A percentile compares a stretch with the other conserved stretches of the same genome.
Evolutionary conservation across 2,113 vertebrate species (phyloP).

Genomic region (Saguinus imperator): DNA sequence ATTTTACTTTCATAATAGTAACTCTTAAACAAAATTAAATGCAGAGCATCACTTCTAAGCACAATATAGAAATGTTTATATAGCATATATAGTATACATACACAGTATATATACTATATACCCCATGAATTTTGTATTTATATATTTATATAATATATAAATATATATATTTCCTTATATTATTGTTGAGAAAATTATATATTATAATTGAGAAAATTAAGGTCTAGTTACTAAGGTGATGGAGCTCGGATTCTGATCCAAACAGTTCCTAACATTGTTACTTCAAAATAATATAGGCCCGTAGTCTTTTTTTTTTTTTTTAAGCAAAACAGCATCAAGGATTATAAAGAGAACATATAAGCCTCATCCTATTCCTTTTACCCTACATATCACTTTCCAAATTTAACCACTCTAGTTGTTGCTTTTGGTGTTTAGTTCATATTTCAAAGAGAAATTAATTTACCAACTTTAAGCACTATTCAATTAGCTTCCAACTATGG

Average conservation of each 20-base stretch:
- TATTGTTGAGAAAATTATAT: neutral
- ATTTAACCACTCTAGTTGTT: neutral
- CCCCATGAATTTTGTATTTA: too few relatives aligned
- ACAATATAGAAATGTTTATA: neutral
- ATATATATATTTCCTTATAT: neutral
- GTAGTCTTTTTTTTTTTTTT: neutral
- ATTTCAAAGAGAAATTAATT: neutral
- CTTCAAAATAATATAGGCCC: neutral
- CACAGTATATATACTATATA: neutral
- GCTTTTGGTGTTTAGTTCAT: neutral
- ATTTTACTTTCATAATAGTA: neutral
- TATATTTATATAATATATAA: neutral
- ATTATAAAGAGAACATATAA: neutral
- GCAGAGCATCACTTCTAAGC: neutral
- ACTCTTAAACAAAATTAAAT: neutral
- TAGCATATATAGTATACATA: neutral
- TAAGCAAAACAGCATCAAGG: neutral
- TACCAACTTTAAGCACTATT: neutral
- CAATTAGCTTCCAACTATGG: neutral
- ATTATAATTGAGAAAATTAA: slow-evolving; percentile 1
- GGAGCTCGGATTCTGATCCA: neutral
- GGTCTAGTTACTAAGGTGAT: neutral
- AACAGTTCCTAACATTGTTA: neutral
- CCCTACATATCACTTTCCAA: neutral
- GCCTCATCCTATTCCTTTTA: neutral